These are phyloP conservation scores for Phoxinus phoxinus DNA, from an alignment of 2,113 vertebrate genomes.

Conservation along the genomic window DNA sequence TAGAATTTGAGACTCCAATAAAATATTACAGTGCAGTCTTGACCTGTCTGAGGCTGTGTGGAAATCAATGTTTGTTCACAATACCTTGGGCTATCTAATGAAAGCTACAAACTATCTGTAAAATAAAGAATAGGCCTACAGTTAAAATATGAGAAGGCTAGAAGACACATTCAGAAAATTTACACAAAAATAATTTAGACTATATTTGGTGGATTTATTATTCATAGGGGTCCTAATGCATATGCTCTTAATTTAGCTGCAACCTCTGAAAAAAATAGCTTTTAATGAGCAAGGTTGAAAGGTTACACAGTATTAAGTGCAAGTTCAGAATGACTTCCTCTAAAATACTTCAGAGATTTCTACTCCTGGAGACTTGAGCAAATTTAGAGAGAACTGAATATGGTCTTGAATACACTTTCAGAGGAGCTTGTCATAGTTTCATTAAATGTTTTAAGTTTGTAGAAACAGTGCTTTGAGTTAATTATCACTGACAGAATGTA, in stretches of 20 bases:
- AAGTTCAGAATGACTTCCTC: constrained; percentile 4
- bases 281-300: constrained; percentile 45
- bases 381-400: neutral
- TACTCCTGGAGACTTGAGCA: neutral
- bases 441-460: constrained; percentile 14
- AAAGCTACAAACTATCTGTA: constrained; percentile 37
- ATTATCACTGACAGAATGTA: neutral
- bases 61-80: constrained; percentile 37
- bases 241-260: constrained; percentile 31
- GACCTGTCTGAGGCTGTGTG: constrained; percentile 32
- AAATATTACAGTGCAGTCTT: constrained; percentile 14
- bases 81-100: constrained; percentile 22
- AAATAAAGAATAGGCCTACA: constrained; percentile 53
- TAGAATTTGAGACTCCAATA: constrained; percentile 32
- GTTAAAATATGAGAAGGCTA: constrained; percentile 28
- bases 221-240: neutral
- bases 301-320: neutral
- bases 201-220: constrained; percentile 40
- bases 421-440: neutral
- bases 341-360: constrained; percentile 10
- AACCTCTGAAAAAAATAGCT: constrained; percentile 24
- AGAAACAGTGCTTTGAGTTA: neutral
- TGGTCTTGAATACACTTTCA: neutral
- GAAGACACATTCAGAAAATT: constrained; percentile 28
- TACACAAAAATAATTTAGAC: constrained; percentile 22